Evolutionary conservation across 1,140 invertebrate genomes (phyloP), one percentile per base, ranked within the genome.

Genomic region (Drosophila neocordata): DNA sequence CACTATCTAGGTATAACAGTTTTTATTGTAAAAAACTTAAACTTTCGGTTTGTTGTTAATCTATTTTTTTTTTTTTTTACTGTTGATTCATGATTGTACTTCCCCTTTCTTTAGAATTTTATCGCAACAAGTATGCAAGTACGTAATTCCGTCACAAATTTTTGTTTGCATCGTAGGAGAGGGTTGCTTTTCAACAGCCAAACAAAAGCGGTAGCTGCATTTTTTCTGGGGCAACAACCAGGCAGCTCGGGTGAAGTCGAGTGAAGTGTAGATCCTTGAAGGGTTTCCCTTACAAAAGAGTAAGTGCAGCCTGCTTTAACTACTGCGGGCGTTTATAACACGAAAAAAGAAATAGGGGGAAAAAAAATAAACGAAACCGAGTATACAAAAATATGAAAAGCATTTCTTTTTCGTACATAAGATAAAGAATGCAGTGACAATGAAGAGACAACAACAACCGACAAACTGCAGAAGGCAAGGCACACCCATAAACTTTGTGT

Each of bases 401-500:
- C 65, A 24, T 44, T 27, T 60, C 44, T 38, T 13, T 22, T 24
- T 69, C 44, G 35, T 41, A 35, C 27, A 35, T 0, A 57, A 65
- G 48, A 65, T 48, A 44, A 62, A 57, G 56, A 73, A 69, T 27
- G n/a, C 24, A 13, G 18, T 27, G 31, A 35, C 20, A 48, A 64
- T 53, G 34, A 35, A 53, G 48, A 55, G 61, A 59, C 57, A 35
- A n/a, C 55, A 51, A 22, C 57, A 3, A 48, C 13, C 13, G 41
- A 44, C 41, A 15, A 44, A 20, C 41, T 48, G n/a, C 8, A 48
- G 41, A 48, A 56, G 13, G 22, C 44, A 37, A 22, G 70, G 51
- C 78, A 69, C 73, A 69, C 69, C 68, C 79, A 77, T 77, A 62
- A 69, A 77, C 60, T 63, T 73, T 65, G 65, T 37, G 35, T 52